Evolutionary conservation across 2,797 vertebrate genomes (phyloP).

Genomic region (Brachyrhaphis roseni): DNA sequence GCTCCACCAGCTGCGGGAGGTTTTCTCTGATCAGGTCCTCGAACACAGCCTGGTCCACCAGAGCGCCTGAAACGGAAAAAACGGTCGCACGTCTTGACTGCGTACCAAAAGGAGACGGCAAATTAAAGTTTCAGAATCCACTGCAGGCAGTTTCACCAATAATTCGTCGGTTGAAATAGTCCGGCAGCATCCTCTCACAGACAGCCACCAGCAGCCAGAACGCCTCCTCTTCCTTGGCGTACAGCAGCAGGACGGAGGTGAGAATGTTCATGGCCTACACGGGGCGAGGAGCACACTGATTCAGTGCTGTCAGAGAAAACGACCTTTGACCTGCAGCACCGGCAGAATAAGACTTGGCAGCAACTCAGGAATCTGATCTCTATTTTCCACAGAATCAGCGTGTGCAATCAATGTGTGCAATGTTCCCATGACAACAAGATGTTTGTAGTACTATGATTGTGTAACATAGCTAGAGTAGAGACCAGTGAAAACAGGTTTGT

Average conservation of each 20-base stretch:
- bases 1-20: constrained; percentile 93
- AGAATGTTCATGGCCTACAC: constrained; percentile 97
- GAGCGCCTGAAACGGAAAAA: constrained; percentile 82
- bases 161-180: constrained; percentile 97
- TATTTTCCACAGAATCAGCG: not conserved
- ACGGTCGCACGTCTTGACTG: constrained; percentile 13
- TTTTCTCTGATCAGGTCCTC: constrained; percentile 95
- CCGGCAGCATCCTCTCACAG: constrained; percentile 96
- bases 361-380: not conserved
- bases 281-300: constrained; percentile 7
- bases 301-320: constrained; percentile 1
- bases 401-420: no score
- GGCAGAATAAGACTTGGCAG: not conserved
- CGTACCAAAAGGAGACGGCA: not conserved
- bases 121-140: not conserved
- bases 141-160: constrained; percentile 84
- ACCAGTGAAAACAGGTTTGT: not conserved
- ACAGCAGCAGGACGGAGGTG: constrained; percentile 94
- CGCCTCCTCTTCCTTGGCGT: constrained; percentile 97
- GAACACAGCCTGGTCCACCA: constrained; percentile 98
- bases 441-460: not conserved
- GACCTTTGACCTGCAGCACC: not conserved
- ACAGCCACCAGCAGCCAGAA: constrained; percentile 97
- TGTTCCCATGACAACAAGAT: not conserved
- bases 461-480: not conserved